A percentile compares a stretch with the other conserved stretches of the same genome.
phyloP scores from a whole-genome alignment of 2,797 vertebrate species.

The Ptychobarbus kaznakovi region DNA sequence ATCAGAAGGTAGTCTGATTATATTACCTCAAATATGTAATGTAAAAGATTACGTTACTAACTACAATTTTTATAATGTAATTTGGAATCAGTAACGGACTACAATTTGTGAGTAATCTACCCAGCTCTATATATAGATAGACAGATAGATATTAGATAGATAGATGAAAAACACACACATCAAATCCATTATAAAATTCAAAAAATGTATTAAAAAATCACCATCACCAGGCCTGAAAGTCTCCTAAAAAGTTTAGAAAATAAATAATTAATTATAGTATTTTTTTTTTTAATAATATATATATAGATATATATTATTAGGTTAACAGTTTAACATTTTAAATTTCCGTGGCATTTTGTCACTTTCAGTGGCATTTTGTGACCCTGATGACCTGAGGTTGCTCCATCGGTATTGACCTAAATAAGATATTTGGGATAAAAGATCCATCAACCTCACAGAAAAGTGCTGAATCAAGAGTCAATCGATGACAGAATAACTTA shows the following conservation, averaged over 20 bases:
- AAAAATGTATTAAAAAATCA: no score
- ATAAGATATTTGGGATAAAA: not conserved
- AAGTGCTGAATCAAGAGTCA: conserved; percentile 55
- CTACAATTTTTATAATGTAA: no score
- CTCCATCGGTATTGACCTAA: not conserved
- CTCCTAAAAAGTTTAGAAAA: not conserved
- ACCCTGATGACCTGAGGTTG: not conserved
- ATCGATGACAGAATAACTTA: conserved; percentile 53
- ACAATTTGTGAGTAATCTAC: no score
- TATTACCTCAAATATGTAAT: not conserved
- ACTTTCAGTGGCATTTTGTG: not conserved
- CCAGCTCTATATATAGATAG: no score
- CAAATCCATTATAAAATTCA: no score
- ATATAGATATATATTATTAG: no score
- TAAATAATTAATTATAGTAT: not conserved
- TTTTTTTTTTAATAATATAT: not conserved
- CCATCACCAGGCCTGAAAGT: no score
- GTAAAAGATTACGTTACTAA: no score
- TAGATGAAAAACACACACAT: no score
- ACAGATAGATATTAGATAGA: no score
- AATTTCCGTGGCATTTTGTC: not conserved
- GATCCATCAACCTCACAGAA: conserved; percentile 45
- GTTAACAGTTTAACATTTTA: no score
- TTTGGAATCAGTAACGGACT: no score
- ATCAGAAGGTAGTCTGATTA: not conserved